These are phyloP conservation scores for Oncorhynchus keta DNA, from an alignment of 2,113 vertebrate species.

Conservation along the genomic window DNA sequence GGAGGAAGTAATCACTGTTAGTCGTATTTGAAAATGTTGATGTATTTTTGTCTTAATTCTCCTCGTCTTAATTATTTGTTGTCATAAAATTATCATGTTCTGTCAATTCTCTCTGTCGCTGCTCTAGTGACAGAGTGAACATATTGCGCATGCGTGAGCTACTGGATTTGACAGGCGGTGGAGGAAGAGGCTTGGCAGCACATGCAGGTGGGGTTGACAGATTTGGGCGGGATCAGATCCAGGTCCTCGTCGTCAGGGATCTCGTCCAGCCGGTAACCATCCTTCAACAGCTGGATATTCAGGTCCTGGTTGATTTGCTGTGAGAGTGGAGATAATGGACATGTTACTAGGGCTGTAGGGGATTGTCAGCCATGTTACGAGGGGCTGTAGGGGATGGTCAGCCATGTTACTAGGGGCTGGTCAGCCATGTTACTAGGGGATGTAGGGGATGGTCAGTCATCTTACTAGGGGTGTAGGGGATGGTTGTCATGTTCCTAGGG, in stretches of 20 bases:
- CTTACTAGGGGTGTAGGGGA: neutral
- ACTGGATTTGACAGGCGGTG: conserved; percentile 97
- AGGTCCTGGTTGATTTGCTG: conserved; percentile 99
- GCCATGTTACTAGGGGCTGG: no score
- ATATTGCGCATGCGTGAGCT: conserved; percentile 71
- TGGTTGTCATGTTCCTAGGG: no score
- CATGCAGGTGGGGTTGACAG: conserved; percentile 97
- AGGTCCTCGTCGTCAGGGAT: conserved; percentile 97
- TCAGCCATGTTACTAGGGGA: no score
- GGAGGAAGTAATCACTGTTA: conserved; percentile 94
- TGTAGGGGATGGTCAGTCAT: neutral
- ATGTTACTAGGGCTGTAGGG: no score
- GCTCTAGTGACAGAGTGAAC: conserved; percentile 44
- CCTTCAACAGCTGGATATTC: conserved; percentile 98
- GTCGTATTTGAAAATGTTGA: conserved; percentile 46
- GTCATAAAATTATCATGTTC: conserved; percentile 31
- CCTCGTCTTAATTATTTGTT: conserved; percentile 39
- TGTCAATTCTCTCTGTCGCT: conserved; percentile 53
- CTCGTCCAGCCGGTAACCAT: conserved; percentile 96
- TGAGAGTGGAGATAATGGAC: conserved; percentile 39
- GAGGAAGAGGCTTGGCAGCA: conserved; percentile 98
- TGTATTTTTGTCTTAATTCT: conserved; percentile 24
- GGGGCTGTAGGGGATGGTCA: no score
- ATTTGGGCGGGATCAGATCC: conserved; percentile 96
- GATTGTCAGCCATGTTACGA: no score